Percentiles rank a stretch among this genome's conserved stretches.
phyloP scores from a whole-genome alignment of 2,797 vertebrate genomes.

The Sebastes dallii region DNA sequence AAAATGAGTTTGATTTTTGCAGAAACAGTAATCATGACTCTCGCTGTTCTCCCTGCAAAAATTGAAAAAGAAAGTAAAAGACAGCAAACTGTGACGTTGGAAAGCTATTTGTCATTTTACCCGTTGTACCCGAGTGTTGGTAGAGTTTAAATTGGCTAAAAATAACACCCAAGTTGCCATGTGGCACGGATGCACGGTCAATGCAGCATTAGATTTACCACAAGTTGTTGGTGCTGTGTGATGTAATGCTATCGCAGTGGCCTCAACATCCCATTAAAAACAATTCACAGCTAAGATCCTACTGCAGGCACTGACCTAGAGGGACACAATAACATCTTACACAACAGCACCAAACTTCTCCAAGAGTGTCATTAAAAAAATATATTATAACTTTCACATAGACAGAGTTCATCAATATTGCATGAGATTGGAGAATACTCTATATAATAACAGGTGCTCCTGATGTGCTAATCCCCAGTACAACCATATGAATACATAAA shows the following conservation, averaged over 20 bases:
- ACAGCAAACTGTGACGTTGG: background rate
- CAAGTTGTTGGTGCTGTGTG: background rate
- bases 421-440: background rate
- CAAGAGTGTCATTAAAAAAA: background rate
- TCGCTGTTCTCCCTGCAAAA: background rate
- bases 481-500: background rate
- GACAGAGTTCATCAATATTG: background rate
- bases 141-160: slow-evolving; percentile 2
- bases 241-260: slow-evolving; percentile 3
- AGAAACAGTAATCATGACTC: background rate
- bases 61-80: background rate
- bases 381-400: background rate
- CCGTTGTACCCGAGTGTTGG: background rate
- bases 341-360: background rate
- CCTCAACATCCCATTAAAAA: slow-evolving; percentile 12
- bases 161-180: background rate
- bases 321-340: background rate
- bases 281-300: slow-evolving; percentile 5
- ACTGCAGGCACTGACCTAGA: background rate
- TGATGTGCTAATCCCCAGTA: background rate
- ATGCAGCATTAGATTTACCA: background rate
- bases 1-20: background rate
- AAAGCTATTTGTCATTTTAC: background rate
- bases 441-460: background rate
- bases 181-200: background rate